Evolutionary conservation across 2,797 vertebrate species (phyloP).

Genomic region (Acestrorhynchus altus): DNA sequence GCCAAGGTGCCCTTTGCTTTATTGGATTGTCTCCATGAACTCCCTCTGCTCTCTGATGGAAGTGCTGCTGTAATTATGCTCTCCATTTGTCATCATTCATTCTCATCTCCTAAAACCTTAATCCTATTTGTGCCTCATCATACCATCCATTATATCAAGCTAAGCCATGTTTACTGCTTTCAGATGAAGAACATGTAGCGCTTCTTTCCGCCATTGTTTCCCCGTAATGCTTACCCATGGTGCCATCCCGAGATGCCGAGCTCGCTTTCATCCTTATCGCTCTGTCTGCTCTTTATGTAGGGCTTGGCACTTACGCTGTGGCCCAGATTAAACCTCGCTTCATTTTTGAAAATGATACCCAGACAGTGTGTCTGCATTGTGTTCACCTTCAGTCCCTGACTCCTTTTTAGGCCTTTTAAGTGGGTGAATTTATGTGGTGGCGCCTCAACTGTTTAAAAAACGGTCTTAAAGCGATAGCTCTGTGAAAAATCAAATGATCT

Average conservation of each 20-base stretch:
- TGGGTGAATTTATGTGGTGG: conserved; percentile 10
- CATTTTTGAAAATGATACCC: conserved; percentile 18
- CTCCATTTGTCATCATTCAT: conserved; percentile 54
- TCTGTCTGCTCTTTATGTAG: conserved; percentile 4
- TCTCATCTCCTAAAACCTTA: conserved; percentile 52
- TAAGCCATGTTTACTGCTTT: conserved; percentile 48
- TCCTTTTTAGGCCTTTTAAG: background rate
- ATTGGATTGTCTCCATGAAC: conserved; percentile 52
- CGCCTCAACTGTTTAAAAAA: background rate
- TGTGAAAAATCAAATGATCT: background rate
- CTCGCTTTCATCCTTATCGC: conserved; percentile 33
- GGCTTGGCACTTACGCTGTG: conserved; percentile 1
- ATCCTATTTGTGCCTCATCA: conserved; percentile 58
- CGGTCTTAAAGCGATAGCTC: background rate
- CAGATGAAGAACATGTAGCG: conserved; percentile 28
- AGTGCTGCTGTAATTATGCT: conserved; percentile 44
- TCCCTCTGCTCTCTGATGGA: conserved; percentile 46
- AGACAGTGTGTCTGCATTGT: background rate
- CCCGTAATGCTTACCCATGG: conserved; percentile 16
- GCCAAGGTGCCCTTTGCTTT: conserved; percentile 55
- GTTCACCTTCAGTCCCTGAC: background rate
- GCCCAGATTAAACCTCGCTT: conserved; percentile 8
- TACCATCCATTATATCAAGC: conserved; percentile 50
- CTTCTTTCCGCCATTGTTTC: conserved; percentile 48
- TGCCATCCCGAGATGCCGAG: conserved; percentile 12